phyloP scores from a whole-genome alignment of 2,113 vertebrate genomes.

The Morone saxatilis region DNA sequence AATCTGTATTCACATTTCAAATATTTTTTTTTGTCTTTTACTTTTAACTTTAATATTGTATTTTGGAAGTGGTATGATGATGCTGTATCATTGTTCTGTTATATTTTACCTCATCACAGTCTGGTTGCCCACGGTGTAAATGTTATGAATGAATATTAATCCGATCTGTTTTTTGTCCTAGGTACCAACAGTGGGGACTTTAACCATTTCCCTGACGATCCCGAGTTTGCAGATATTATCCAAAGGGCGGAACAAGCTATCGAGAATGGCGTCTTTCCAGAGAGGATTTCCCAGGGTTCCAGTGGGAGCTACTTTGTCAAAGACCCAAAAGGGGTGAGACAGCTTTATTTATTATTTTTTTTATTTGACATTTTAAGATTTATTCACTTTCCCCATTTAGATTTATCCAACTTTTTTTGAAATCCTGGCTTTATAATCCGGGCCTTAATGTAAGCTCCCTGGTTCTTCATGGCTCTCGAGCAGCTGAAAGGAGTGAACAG shows the following conservation, averaged over 20 bases:
- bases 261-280: conserved; percentile 90
- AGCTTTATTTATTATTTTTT: neutral
- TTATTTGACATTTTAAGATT: neutral
- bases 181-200: conserved; percentile 85
- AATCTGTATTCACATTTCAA: neutral
- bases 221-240: conserved; percentile 92
- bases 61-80: neutral
- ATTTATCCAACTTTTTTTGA: neutral
- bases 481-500: neutral
- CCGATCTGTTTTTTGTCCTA: conserved; percentile 24
- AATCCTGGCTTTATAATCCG: neutral
- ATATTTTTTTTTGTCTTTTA: neutral
- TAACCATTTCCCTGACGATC: conserved; percentile 92
- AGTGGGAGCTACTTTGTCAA: conserved; percentile 99
- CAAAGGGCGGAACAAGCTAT: conserved; percentile 92
- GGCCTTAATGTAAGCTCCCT: neutral
- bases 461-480: neutral
- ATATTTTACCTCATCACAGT: neutral
- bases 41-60: no score
- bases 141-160: neutral
- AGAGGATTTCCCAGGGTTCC: conserved; percentile 97
- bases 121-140: neutral
- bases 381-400: neutral
- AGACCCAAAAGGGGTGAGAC: conserved; percentile 93
- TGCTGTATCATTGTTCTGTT: neutral